Base-by-base conservation (phyloP, 2,888 invertebrate genomes). In the Selenia dentaria region DNA sequence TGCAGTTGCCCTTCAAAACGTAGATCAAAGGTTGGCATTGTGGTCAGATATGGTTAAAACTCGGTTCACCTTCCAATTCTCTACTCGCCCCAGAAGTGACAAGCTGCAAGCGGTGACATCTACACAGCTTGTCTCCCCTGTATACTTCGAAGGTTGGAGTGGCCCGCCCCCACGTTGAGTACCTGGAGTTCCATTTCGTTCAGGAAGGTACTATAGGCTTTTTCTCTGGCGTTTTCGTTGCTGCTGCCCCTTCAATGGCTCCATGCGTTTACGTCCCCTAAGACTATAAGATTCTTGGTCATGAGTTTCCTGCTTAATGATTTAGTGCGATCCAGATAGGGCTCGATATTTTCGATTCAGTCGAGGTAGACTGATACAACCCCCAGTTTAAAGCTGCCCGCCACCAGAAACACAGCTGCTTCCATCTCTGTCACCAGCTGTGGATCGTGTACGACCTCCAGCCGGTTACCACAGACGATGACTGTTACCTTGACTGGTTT, bases 401-500 rank as follows among this genome's bases (percentile, higher is more conserved):
- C 32, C n/a, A n/a, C n/a, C n/a, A n/a, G n/a, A n/a, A n/a, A n/a
- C n/a, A n/a, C n/a, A n/a, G n/a, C n/a, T n/a, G n/a, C n/a, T n/a
- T n/a, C n/a, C n/a, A n/a, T n/a, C n/a, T n/a, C n/a, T n/a, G n/a
- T n/a, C n/a, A n/a, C n/a, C n/a, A n/a, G n/a, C n/a, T n/a, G n/a
- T n/a, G n/a, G n/a, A n/a, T n/a, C n/a, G n/a, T n/a, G n/a, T 5
- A 11, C 2, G 6, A 33, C 20, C 13, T 24, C 13, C 24, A 24
- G 12, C 5, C n/a, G 1, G 34, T 13, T 11, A 1, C 24, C 34
- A 9, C 22, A 24, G n/a, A 34, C 24, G 0, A 34, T 8, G 2
- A 34, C 9, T 2, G 34, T 24, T 10, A 24, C 22, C n/a, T 34
- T 34, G 0, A 24, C 34, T 22, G 22, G 34, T n/a, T 34, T 34